phyloP scores from a whole-genome alignment of 1,140 invertebrate species.

The Tetraneura akinire region DNA sequence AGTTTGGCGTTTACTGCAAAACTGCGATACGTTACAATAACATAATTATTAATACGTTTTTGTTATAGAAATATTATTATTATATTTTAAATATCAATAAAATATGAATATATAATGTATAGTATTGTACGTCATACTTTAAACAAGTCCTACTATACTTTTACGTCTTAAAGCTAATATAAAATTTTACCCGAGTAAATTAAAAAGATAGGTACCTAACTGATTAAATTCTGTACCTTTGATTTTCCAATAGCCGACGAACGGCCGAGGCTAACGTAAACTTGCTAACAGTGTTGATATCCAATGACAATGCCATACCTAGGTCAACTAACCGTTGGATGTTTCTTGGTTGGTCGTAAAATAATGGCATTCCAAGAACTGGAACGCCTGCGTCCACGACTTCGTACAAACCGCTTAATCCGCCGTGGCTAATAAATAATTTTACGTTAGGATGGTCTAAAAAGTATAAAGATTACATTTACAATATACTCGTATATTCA shows the following conservation, averaged over 20 bases:
- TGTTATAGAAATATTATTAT: too few relatives aligned
- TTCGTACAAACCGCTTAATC: slow-evolving; percentile 71
- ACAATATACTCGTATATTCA: too few relatives aligned
- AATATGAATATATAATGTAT: too few relatives aligned
- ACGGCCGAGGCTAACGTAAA: slow-evolving; percentile 38
- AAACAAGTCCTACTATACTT: too few relatives aligned
- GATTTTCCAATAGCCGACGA: background rate
- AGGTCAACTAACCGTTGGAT: slow-evolving; percentile 55
- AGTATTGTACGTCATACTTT: too few relatives aligned
- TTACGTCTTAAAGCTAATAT: too few relatives aligned
- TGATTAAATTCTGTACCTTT: background rate
- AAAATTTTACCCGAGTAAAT: background rate
- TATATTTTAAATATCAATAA: too few relatives aligned
- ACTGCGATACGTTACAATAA: too few relatives aligned
- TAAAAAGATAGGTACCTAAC: too few relatives aligned
- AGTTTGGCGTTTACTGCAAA: slow-evolving; percentile 50
- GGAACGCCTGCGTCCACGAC: slow-evolving; percentile 71
- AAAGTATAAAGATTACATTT: background rate
- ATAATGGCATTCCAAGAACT: slow-evolving; percentile 70
- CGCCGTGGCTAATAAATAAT: slow-evolving; percentile 72
- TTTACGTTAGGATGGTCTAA: slow-evolving; percentile 68
- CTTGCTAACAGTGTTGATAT: slow-evolving; percentile 58
- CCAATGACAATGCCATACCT: slow-evolving; percentile 57
- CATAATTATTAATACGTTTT: too few relatives aligned
- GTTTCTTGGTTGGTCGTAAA: slow-evolving; percentile 66